phyloP scores from a whole-genome alignment of 2,888 invertebrate genomes.

The Apamea epomidion region DNA sequence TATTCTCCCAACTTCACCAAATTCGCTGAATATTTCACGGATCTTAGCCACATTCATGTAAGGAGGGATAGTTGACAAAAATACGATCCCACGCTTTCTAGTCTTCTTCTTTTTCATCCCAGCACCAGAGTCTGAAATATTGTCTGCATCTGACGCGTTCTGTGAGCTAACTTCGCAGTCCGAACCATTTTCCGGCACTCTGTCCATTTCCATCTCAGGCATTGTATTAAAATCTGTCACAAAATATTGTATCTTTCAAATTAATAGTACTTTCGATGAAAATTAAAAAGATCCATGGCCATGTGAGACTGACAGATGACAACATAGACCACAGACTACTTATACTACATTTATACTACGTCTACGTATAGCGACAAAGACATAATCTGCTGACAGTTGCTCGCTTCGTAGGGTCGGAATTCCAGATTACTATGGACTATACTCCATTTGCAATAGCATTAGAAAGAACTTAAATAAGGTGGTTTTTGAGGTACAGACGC shows the following conservation, averaged over 20 bases:
- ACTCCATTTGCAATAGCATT: too few species aligned
- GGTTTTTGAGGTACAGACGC: too few species aligned
- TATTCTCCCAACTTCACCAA: slow-evolving; percentile 95
- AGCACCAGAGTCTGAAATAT: slow-evolving; percentile 66
- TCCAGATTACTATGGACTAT: not conserved
- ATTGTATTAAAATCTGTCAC: slow-evolving; percentile 57
- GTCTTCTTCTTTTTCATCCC: slow-evolving; percentile 86
- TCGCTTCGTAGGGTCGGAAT: not conserved
- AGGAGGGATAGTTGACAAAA: slow-evolving; percentile 96
- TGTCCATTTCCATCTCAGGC: slow-evolving; percentile 72
- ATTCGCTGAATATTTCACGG: slow-evolving; percentile 94
- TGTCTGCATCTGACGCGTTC: slow-evolving; percentile 65
- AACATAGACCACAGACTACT: too few species aligned
- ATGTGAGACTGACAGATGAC: not conserved
- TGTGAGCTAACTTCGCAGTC: slow-evolving; percentile 72
- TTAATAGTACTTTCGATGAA: not conserved
- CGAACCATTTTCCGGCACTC: slow-evolving; percentile 84
- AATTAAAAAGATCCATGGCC: not conserved
- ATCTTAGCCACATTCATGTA: slow-evolving; percentile 97
- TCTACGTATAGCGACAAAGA: too few species aligned
- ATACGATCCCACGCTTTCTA: slow-evolving; percentile 96
- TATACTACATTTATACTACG: too few species aligned
- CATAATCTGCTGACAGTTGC: not conserved
- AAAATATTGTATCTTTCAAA: not conserved
- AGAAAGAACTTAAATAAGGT: too few species aligned